Percentiles rank a stretch among this genome's conserved stretches.
These are phyloP conservation scores for Philantomba maxwellii DNA, from an alignment of 2,113 vertebrate genomes.

Conservation along the genomic window DNA sequence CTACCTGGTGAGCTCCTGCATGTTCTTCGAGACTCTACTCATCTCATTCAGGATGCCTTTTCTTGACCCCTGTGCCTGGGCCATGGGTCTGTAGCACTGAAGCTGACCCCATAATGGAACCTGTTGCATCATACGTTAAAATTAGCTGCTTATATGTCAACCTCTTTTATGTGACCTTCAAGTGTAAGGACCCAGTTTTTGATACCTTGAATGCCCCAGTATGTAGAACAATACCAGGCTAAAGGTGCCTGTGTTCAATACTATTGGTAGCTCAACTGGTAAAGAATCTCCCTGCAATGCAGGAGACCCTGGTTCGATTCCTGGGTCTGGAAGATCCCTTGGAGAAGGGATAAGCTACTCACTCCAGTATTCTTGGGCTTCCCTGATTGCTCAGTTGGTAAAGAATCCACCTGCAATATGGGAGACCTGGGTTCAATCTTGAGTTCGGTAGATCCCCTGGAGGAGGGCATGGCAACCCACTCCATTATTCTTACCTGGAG, in stretches of 20 bases:
- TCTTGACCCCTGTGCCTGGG: background rate
- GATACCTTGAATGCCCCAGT: background rate
- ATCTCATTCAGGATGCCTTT: background rate
- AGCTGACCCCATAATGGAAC: background rate
- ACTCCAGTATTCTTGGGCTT: background rate
- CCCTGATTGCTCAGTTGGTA: background rate
- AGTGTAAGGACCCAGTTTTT: background rate
- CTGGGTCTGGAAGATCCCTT: background rate
- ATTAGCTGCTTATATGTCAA: background rate
- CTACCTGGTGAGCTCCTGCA: background rate
- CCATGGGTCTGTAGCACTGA: background rate
- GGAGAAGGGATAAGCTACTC: background rate
- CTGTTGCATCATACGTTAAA: background rate
- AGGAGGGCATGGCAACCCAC: background rate
- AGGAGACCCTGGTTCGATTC: background rate
- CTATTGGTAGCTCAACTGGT: background rate
- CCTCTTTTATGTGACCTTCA: conserved; percentile 19
- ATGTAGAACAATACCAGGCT: background rate
- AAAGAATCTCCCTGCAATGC: background rate
- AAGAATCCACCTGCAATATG: background rate
- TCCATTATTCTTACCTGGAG: background rate
- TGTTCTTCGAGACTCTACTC: background rate
- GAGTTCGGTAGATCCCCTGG: background rate
- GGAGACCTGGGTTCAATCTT: background rate
- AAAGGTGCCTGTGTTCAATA: background rate